A percentile compares a stretch with the other conserved stretches of the same genome.
These are phyloP conservation scores for Oryzias melastigma DNA, from an alignment of 2,113 vertebrate genomes.

Conservation along the genomic window DNA sequence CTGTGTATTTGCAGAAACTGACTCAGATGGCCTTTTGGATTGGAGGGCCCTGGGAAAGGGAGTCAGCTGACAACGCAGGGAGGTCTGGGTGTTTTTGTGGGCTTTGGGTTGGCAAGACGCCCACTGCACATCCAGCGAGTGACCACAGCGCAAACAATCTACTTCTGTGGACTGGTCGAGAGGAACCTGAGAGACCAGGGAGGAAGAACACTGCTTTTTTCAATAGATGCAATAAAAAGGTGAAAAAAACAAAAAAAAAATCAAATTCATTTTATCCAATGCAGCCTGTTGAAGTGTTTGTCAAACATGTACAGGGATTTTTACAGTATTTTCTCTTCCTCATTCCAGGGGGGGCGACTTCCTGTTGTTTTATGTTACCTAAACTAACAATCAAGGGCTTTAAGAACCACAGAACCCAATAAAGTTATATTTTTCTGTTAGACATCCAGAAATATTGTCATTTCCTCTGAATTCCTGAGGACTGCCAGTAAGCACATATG, in stretches of 20 bases:
- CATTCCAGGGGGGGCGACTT: constrained; percentile 28
- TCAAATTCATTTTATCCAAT: neutral
- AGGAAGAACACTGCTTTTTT: neutral
- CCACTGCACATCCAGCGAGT: constrained; percentile 58
- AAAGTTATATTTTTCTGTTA: neutral
- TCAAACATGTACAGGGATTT: neutral
- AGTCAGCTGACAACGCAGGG: constrained; percentile 75
- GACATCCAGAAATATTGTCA: constrained; percentile 9
- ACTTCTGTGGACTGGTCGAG: constrained; percentile 33
- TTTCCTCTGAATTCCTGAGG: neutral
- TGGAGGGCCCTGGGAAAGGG: constrained; percentile 70
- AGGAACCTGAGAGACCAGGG: constrained; percentile 33
- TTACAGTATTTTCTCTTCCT: constrained; percentile 25
- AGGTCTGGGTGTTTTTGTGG: constrained; percentile 60
- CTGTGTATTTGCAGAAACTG: constrained; percentile 73
- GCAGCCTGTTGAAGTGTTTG: neutral
- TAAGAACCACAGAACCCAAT: neutral
- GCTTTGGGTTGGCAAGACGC: constrained; percentile 59
- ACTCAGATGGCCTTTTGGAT: constrained; percentile 74
- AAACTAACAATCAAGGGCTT: too few relatives aligned
- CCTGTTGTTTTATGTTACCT: constrained; percentile 22
- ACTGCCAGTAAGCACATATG: neutral
- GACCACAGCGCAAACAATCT: constrained; percentile 57
- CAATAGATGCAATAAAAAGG: neutral
- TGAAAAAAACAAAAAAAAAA: neutral